Conservation (phyloP, 1,140 invertebrate species). For the Idris sp. region DNA sequence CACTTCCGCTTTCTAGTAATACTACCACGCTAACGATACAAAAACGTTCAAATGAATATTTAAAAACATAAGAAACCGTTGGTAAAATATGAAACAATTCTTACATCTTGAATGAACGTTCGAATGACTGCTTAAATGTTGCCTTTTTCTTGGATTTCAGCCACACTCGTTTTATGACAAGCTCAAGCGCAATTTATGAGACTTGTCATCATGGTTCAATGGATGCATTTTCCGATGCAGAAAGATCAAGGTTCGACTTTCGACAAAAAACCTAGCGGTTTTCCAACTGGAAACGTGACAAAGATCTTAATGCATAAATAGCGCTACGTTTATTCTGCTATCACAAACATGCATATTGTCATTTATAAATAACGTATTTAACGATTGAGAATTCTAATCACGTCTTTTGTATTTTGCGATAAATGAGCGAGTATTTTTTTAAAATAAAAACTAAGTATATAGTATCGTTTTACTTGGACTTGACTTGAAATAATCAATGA, state of each 20-base stretch:
- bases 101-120: conserved; percentile 34
- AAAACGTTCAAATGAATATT: conserved; percentile 47
- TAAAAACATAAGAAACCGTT: conserved; percentile 27
- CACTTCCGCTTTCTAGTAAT: conserved; percentile 20
- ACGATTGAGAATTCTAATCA: too few relatives aligned
- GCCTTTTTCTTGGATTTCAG: conserved; percentile 31
- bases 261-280: conserved; percentile 2
- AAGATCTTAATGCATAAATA: conserved; percentile 29
- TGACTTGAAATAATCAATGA: too few relatives aligned
- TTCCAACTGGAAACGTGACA: conserved; percentile 23
- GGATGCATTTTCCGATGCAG: conserved; percentile 30
- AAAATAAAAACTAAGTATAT: too few relatives aligned
- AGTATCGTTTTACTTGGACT: too few relatives aligned
- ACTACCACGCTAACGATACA: conserved; percentile 30
- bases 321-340: neutral
- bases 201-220: conserved; percentile 30
- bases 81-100: conserved; percentile 23
- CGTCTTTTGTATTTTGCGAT: too few relatives aligned
- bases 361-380: too few relatives aligned
- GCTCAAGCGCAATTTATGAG: conserved; percentile 46
- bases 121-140: conserved; percentile 43
- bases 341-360: too few relatives aligned
- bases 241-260: conserved; percentile 38
- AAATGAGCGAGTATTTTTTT: too few relatives aligned
- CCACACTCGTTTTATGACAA: conserved; percentile 32